Conservation (phyloP, 2,797 vertebrate genomes). For the Lepilemur ruficaudatus region DNA sequence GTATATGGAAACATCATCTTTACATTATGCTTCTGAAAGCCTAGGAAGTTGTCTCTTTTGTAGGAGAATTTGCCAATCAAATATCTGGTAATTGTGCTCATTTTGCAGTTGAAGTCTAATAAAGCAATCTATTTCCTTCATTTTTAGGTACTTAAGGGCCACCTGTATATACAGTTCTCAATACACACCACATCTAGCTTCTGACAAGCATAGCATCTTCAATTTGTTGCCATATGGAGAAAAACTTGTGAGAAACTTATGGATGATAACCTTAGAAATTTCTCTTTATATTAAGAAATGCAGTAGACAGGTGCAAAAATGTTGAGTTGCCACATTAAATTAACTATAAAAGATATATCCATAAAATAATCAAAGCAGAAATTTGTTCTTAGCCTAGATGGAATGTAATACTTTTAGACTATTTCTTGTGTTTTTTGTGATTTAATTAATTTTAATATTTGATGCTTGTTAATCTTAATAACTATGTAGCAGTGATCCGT, state of each 20-base stretch:
- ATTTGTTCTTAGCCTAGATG: neutral
- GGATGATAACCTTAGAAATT: constrained; percentile 9
- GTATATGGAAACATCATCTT: neutral
- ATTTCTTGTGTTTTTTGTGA: constrained; percentile 33
- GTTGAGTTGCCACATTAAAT: constrained; percentile 24
- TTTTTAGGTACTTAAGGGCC: neutral
- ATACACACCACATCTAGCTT: neutral
- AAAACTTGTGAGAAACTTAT: constrained; percentile 24
- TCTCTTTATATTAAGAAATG: constrained; percentile 29
- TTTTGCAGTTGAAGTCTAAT: neutral
- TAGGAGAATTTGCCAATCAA: neutral
- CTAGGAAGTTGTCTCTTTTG: neutral
- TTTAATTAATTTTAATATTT: constrained; percentile 48
- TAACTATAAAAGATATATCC: constrained; percentile 9
- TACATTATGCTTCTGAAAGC: neutral
- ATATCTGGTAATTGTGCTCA: neutral
- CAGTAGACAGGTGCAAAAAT: constrained; percentile 36
- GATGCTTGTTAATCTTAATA: constrained; percentile 14
- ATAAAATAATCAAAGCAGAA: constrained; percentile 9
- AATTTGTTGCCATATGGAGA: constrained; percentile 51
- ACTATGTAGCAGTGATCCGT: neutral
- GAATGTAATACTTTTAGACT: neutral
- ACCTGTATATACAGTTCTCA: neutral
- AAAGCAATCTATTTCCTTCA: neutral
- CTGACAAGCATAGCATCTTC: neutral